These are phyloP conservation scores for Aurelia aurita DNA, from an alignment of 30 jellyfish, hydroid and myxozoan species.

Conservation along the genomic window DNA sequence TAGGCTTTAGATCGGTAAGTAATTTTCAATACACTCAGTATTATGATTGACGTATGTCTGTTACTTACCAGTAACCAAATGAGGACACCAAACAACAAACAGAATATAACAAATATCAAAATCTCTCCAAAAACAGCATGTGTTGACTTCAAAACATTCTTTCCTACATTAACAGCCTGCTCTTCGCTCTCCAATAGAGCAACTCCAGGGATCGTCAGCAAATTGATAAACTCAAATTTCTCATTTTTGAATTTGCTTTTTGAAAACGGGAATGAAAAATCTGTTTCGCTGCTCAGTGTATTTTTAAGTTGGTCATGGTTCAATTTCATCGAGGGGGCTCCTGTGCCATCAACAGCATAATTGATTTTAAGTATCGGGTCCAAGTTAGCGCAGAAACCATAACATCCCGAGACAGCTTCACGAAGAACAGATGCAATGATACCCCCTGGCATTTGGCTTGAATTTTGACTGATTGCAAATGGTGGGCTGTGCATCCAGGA, in stretches of 20 bases:
- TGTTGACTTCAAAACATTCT: background rate
- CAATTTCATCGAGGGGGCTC: background rate
- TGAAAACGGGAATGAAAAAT: constrained; percentile 11
- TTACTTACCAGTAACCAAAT: constrained; percentile 65
- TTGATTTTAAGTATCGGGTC: background rate
- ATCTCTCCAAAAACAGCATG: constrained; percentile 2
- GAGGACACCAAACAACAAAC: constrained; percentile 43
- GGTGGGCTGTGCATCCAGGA: constrained; percentile 36
- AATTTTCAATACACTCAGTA: no score
- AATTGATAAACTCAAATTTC: constrained; percentile 5
- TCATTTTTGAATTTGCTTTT: constrained; percentile 1
- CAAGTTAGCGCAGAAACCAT: constrained; percentile 5
- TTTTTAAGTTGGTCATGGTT: background rate
- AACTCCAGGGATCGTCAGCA: constrained; percentile 58
- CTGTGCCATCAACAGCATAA: constrained; percentile 12
- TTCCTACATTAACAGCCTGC: background rate
- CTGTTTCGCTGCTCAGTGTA: background rate
- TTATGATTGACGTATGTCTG: no score
- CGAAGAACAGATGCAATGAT: constrained; percentile 5
- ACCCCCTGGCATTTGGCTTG: constrained; percentile 14
- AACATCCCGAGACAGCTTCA: constrained; percentile 5
- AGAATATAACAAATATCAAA: constrained; percentile 15
- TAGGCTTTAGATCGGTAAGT: no score
- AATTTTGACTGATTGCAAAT: background rate
- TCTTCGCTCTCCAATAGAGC: constrained; percentile 7